Conservation (phyloP, 2,888 invertebrate species). For the Hemistola chrysoprasaria region DNA sequence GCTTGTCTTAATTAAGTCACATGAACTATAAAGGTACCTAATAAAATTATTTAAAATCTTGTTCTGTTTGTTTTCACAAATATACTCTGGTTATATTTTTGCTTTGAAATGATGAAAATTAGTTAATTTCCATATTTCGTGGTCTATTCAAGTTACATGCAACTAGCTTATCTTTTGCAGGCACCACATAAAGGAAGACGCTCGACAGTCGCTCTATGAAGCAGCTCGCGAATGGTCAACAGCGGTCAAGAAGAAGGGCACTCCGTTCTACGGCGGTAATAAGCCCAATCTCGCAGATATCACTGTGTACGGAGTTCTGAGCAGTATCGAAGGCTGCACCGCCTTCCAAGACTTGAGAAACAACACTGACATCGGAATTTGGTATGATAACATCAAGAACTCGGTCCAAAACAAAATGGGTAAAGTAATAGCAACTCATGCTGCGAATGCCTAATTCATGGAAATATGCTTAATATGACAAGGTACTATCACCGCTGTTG, state of each 20-base stretch:
- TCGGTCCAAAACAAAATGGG: slow-evolving; percentile 83
- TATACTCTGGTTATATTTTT: too few species aligned
- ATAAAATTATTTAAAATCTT: too few species aligned
- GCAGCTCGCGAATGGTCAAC: slow-evolving; percentile 91
- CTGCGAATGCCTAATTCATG: slow-evolving; percentile 26
- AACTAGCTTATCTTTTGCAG: slow-evolving; percentile 63
- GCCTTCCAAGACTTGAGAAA: slow-evolving; percentile 92
- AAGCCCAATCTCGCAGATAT: slow-evolving; percentile 96
- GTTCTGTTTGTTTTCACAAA: too few species aligned
- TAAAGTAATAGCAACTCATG: slow-evolving; percentile 47
- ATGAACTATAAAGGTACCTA: too few species aligned
- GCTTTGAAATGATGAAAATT: background rate
- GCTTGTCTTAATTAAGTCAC: too few species aligned
- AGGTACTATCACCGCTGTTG: too few species aligned
- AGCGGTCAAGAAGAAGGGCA: slow-evolving; percentile 86
- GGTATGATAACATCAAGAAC: slow-evolving; percentile 90
- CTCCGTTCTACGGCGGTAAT: slow-evolving; percentile 92
- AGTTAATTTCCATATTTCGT: too few species aligned
- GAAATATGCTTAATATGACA: too few species aligned
- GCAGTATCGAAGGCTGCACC: slow-evolving; percentile 95
- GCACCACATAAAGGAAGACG: slow-evolving; percentile 93
- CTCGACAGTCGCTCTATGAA: slow-evolving; percentile 94
- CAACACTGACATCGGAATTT: slow-evolving; percentile 87
- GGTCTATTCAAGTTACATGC: slow-evolving; percentile 2
- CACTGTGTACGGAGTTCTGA: slow-evolving; percentile 93